Evolutionary conservation across 2,888 invertebrate species (phyloP).

Genomic region (Sphaerophoria taeniata): DNA sequence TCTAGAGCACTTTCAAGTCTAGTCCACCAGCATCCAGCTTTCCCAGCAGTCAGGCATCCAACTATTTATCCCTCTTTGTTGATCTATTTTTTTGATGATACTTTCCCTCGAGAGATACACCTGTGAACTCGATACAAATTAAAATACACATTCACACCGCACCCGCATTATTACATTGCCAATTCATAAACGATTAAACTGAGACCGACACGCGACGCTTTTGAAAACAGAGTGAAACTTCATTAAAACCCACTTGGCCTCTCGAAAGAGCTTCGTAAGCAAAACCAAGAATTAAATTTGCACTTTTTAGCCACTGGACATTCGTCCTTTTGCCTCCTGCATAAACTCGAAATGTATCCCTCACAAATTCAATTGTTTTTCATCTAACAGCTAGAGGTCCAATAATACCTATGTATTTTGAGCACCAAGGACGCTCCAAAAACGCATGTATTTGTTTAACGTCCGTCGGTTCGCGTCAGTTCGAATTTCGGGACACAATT

Average conservation of each 20-base stretch:
- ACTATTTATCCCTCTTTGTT: constrained; percentile 13
- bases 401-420: too few relatives aligned
- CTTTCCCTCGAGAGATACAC: neutral
- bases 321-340: neutral
- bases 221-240: constrained; percentile 29
- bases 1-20: too few relatives aligned
- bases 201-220: too few relatives aligned
- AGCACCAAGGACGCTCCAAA: too few relatives aligned
- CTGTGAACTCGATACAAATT: constrained; percentile 55
- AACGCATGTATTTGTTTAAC: too few relatives aligned
- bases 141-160: constrained; percentile 64
- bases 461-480: too few relatives aligned
- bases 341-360: neutral
- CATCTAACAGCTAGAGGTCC: too few relatives aligned
- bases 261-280: constrained; percentile 9
- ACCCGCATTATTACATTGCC: neutral
- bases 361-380: too few relatives aligned
- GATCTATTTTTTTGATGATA: constrained; percentile 14
- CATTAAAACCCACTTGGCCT: constrained; percentile 50
- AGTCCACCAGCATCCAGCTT: constrained; percentile 21
- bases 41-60: constrained; percentile 22
- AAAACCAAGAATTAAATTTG: constrained; percentile 46
- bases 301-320: constrained; percentile 42
- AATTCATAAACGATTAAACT: neutral
- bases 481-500: too few relatives aligned